Percentiles rank a stretch among this genome's conserved stretches.
phyloP scores from a whole-genome alignment of 2,888 invertebrate genomes.

The Phytoseiulus persimilis region DNA sequence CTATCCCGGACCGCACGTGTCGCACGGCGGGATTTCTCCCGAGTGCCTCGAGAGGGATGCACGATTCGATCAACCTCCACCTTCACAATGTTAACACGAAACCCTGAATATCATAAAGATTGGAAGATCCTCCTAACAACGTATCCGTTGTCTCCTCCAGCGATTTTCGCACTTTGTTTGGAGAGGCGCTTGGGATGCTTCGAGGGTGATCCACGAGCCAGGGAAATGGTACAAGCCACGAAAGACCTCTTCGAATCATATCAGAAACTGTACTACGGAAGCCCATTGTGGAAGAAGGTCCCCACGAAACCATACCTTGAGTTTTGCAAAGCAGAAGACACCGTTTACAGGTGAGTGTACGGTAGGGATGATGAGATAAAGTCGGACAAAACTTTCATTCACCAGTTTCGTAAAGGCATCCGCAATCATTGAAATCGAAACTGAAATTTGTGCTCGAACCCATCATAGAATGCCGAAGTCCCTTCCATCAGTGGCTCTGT shows the following conservation, averaged over 20 bases:
- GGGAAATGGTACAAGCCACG: slow-evolving; percentile 48
- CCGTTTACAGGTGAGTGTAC: slow-evolving; percentile 45
- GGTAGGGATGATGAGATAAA: neutral
- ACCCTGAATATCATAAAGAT: too few species aligned
- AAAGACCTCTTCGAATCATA: slow-evolving; percentile 48
- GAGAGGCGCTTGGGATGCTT: slow-evolving; percentile 49
- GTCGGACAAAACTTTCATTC: slow-evolving; percentile 39
- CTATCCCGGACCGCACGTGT: too few species aligned
- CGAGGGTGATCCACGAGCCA: slow-evolving; percentile 46
- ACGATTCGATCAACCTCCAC: too few species aligned
- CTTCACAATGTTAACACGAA: too few species aligned
- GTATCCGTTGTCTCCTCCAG: slow-evolving; percentile 43
- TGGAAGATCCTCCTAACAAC: neutral
- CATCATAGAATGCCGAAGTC: too few species aligned
- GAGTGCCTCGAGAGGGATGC: too few species aligned
- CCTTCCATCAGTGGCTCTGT: too few species aligned
- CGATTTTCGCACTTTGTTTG: slow-evolving; percentile 49
- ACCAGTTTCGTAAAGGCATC: too few species aligned
- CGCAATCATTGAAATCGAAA: too few species aligned
- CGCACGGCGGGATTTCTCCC: too few species aligned
- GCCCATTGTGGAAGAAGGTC: slow-evolving; percentile 48
- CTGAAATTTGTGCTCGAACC: too few species aligned
- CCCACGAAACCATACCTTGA: slow-evolving; percentile 45
- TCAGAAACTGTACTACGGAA: slow-evolving; percentile 48
- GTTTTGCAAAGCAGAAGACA: slow-evolving; percentile 45